Base-by-base conservation (phyloP, 2,113 vertebrate genomes). In the Lamprologus callipterus region DNA sequence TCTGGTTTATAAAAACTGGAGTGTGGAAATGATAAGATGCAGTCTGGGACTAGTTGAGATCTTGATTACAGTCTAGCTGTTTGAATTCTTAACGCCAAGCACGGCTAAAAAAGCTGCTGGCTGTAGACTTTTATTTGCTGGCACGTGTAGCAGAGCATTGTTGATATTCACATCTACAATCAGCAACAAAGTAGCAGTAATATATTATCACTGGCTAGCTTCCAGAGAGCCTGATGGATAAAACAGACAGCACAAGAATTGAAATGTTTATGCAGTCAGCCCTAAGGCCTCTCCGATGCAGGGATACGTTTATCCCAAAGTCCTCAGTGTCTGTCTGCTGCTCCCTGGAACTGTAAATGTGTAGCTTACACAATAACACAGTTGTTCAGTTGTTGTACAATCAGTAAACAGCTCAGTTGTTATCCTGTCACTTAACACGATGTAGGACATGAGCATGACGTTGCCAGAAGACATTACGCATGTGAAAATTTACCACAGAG, bases 391-490 rank as follows among this genome's bases (percentile, higher is more conserved):
- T 88, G 85, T 81, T 80, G 89, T 75, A 89, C 85, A 65, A 91
- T 94, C 85, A 45, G 84, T 91, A 90, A 93, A 93, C 90, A 89
- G 89, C 86, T 82, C 70, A 80, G 86, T 91, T 88, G 91, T 93
- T 92, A 88, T 90, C 70, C 90, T 84, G 89, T 93, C 89, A 91
- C 87, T 85, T 84, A 85, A 86, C 84, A 88, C 93, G 86, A 95
- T 86, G 28, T 83, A 86, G 87, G 90, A 91, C 92, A 91, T 54
- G 83, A 80, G 83, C 3, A 3, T 45, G 70, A 55, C 88, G 17
- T 87, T 87, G 91, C 93, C 92, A 91, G 84, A 91, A 93, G 90
- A 90, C 93, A 93, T 94, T 93, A 92, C 73, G 63, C 83, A 92
- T 92, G 70, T 88, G 80, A 89, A 89, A 92, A 83, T 53, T 84